These are phyloP conservation scores for Lithophane ornitopus DNA, from an alignment of 2,888 invertebrate species.

Conservation along the genomic window DNA sequence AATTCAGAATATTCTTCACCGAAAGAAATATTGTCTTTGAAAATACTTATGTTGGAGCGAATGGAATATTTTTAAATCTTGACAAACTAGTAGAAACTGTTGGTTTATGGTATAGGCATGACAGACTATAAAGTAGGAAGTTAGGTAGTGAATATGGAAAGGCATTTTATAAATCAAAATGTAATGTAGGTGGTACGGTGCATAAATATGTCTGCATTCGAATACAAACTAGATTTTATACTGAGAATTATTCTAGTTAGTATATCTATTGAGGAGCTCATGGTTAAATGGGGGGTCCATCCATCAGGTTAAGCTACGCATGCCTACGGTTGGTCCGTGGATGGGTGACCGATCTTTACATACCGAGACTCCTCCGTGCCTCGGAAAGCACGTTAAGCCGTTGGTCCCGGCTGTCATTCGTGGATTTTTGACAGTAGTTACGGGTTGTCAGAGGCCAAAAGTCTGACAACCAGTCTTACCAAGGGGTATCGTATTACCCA, in stretches of 20 bases:
- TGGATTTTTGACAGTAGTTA: too few species aligned
- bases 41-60: conserved; percentile 54
- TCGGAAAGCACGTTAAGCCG: too few species aligned
- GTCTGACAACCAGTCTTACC: too few species aligned
- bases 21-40: conserved; percentile 59
- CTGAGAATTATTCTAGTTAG: background rate
- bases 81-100: conserved; percentile 48
- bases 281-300: too few species aligned
- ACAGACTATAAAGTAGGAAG: conserved; percentile 23
- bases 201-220: background rate
- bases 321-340: too few species aligned
- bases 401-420: too few species aligned
- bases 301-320: too few species aligned
- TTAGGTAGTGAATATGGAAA: conserved; percentile 29
- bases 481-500: too few species aligned
- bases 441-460: too few species aligned
- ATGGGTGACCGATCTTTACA: too few species aligned
- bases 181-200: background rate
- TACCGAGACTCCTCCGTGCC: too few species aligned
- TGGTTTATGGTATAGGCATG: conserved; percentile 43
- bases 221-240: background rate
- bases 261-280: too few species aligned
- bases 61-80: conserved; percentile 62
- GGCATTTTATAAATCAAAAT: conserved; percentile 20
- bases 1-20: conserved; percentile 7